Evolutionary conservation across 1,140 invertebrate genomes (phyloP), one percentile per base, ranked within the genome.

Genomic region (Alviniconcha marisindica): DNA sequence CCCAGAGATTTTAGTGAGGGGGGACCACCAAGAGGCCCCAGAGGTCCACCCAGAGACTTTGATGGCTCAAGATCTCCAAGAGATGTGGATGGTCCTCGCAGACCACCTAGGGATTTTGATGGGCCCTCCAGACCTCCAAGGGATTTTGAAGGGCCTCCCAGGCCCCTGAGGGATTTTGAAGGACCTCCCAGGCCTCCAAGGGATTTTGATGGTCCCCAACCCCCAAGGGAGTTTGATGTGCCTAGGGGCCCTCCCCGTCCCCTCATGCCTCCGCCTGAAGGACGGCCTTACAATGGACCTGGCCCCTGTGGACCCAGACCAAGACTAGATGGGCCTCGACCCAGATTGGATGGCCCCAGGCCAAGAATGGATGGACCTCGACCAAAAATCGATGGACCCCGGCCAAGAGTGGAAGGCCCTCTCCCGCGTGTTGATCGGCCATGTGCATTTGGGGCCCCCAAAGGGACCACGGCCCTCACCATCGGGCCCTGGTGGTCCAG

Each of bases 31-130:
- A 74, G 77, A 66, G 73, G 51, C 24, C 24, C 1, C 15, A 76
- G 73, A 33, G 73, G 44, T 54, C 18, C 48, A 4, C 77, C 81
- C 44, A 81, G 79, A 73, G 81, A 82, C 66, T 69, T 82, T 80
- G 56, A 71, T 5, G 77, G 78, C n/a, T 63, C 44, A 10, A 51
- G 76, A 79, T 63, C 69, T 31, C n/a, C 38, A 10, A 74, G 51
- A 76, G 81, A 82, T n/a, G 33, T 74, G 60, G 81, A 82, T 24
- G 42, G 36, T 31, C 69, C 42, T 7, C 63, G 69, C 33, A 7
- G 14, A 24, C 60, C 79, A 31, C 28, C 33, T 21, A 66, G 40
- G 33, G 80, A 82, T 33, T 51, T 69, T 74, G 80, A 82, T 14
- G 79, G 28, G 31, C 42, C 44, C 40, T 77, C 73, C 76, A 71